phyloP scores from a whole-genome alignment of 2,888 invertebrate species.

The Bruchidius siliquastri region DNA sequence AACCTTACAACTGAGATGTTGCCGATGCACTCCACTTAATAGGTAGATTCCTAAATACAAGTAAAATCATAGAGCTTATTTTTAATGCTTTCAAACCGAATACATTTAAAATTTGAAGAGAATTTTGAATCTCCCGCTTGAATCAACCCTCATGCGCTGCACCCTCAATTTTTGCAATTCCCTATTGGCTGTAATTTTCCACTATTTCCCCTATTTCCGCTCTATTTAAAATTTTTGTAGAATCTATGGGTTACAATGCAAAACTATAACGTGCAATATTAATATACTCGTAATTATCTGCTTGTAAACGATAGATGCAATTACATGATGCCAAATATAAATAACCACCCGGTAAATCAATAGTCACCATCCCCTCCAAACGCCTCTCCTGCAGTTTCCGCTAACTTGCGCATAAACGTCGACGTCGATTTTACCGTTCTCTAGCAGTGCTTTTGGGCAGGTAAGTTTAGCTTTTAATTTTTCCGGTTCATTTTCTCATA shows the following conservation, averaged over 20 bases:
- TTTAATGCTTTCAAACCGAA: no score
- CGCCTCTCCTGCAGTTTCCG: conserved; percentile 40
- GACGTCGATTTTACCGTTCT: conserved; percentile 40
- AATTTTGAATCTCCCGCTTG: conserved; percentile 30
- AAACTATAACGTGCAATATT: background rate
- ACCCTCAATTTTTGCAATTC: conserved; percentile 19
- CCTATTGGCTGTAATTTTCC: conserved; percentile 34
- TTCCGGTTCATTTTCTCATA: conserved; percentile 5
- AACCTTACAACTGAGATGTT: no score
- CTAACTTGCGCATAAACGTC: conserved; percentile 34
- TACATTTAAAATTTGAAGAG: no score
- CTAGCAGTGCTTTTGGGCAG: conserved; percentile 33
- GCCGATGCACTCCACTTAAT: no score
- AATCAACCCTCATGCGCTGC: conserved; percentile 24
- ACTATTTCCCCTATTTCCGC: conserved; percentile 31
- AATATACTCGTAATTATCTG: background rate
- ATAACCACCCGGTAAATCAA: conserved; percentile 29
- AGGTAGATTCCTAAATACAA: no score
- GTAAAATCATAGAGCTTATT: no score
- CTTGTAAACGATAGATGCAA: background rate
- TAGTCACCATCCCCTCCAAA: conserved; percentile 30
- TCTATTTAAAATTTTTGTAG: background rate
- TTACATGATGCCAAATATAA: conserved; percentile 4
- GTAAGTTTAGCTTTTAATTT: conserved; percentile 25
- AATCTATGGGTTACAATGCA: background rate